phyloP scores from a whole-genome alignment of 2,797 vertebrate genomes.

The Squalus acanthias region DNA sequence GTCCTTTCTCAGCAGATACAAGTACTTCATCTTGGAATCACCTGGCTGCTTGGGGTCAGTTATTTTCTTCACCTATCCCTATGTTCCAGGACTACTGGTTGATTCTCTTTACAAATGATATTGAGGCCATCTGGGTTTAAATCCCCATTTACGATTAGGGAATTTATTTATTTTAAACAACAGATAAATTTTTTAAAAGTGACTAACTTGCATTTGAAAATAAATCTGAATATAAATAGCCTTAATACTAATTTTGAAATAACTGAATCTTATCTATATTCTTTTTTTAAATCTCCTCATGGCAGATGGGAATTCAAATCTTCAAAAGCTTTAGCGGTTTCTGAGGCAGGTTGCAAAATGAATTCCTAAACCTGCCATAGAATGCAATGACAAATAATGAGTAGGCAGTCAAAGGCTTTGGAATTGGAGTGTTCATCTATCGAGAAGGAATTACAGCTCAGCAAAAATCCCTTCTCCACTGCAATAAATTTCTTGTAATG shows the following conservation, averaged over 20 bases:
- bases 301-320: neutral
- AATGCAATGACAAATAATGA: neutral
- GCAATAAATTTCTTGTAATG: neutral
- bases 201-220: neutral
- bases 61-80: neutral
- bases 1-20: neutral
- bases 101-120: neutral
- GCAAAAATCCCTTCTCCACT: neutral
- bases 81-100: neutral
- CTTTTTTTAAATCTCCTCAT: neutral
- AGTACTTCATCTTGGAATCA: neutral
- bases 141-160: neutral
- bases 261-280: neutral
- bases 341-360: neutral
- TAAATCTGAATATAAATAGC: neutral
- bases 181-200: neutral
- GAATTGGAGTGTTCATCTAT: neutral
- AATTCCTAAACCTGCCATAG: neutral
- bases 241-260: neutral
- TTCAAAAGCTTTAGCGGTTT: neutral
- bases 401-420: neutral
- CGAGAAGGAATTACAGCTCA: neutral
- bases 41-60: neutral
- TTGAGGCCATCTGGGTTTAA: neutral
- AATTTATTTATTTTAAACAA: neutral